phyloP scores from a whole-genome alignment of 2,113 vertebrate genomes.

The Microcebus lehilahytsara region DNA sequence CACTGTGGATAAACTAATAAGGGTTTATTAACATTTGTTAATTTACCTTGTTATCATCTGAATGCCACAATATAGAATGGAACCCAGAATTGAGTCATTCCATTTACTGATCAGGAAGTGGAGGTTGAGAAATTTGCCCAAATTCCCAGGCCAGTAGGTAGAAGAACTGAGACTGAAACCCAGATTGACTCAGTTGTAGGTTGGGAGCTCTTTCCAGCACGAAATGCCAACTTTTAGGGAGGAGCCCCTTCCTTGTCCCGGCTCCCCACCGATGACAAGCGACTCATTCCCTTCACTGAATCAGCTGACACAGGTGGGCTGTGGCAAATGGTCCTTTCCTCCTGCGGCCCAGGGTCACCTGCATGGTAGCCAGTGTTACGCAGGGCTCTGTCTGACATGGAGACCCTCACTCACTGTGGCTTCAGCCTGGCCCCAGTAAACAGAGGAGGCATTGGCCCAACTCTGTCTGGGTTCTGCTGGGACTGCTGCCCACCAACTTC shows the following conservation, averaged over 20 bases:
- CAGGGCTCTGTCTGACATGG: neutral
- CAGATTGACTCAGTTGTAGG: neutral
- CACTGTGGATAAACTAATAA: neutral
- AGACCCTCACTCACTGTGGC: neutral
- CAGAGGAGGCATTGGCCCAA: neutral
- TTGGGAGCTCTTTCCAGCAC: neutral
- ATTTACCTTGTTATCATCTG: neutral
- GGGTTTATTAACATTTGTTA: neutral
- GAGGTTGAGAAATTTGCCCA: neutral
- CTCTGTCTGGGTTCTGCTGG: neutral
- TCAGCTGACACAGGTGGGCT: neutral
- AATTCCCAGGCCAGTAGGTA: neutral
- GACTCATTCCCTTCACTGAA: neutral
- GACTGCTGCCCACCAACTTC: neutral
- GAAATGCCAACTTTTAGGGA: neutral
- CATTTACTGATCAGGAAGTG: neutral
- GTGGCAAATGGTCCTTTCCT: neutral
- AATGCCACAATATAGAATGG: neutral
- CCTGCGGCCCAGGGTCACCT: neutral
- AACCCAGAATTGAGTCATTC: constrained; percentile 11
- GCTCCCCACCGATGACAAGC: neutral
- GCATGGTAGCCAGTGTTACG: neutral
- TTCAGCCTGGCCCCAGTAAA: neutral
- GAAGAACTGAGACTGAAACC: neutral
- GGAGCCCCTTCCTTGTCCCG: neutral